These are phyloP conservation scores for Acrobasis suavella DNA, from an alignment of 2,888 invertebrate genomes.

Conservation along the genomic window DNA sequence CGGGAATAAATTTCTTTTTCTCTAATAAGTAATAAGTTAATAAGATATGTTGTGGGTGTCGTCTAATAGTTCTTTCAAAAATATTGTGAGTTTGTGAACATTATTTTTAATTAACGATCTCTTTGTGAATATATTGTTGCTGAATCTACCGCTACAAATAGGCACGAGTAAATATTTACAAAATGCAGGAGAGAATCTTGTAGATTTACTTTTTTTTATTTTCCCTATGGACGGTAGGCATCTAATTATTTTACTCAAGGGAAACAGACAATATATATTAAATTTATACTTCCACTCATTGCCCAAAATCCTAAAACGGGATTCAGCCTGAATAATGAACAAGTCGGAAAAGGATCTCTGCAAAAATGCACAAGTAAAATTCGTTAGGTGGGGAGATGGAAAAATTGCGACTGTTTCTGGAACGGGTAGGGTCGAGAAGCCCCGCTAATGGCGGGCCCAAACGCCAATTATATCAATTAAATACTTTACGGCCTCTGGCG, in stretches of 20 bases:
- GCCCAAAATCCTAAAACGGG: slow-evolving; percentile 59
- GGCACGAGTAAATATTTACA: not conserved
- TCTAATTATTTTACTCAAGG: slow-evolving; percentile 18
- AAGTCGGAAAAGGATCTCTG: slow-evolving; percentile 62
- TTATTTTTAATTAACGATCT: too few species aligned
- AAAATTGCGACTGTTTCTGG: slow-evolving; percentile 62
- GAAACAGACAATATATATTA: slow-evolving; percentile 29
- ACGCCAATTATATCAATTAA: slow-evolving; percentile 79
- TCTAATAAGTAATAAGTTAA: too few species aligned
- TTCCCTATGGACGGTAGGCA: not conserved
- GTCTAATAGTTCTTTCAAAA: too few species aligned
- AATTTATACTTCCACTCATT: slow-evolving; percentile 44
- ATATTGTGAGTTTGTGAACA: too few species aligned
- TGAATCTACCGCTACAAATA: too few species aligned
- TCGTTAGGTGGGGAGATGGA: slow-evolving; percentile 54
- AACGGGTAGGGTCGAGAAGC: slow-evolving; percentile 53
- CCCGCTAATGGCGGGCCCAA: slow-evolving; percentile 69
- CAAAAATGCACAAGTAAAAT: slow-evolving; percentile 63
- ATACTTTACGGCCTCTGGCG: slow-evolving; percentile 59
- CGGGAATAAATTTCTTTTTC: too few species aligned
- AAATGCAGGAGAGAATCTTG: not conserved
- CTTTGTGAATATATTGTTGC: too few species aligned
- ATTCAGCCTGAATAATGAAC: slow-evolving; percentile 67
- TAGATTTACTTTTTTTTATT: not conserved
- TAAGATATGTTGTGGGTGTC: too few species aligned